Percentiles rank a stretch among this genome's conserved stretches.
These are phyloP conservation scores for Xestia ashworthii DNA, from an alignment of 2,888 invertebrate species.

Conservation along the genomic window DNA sequence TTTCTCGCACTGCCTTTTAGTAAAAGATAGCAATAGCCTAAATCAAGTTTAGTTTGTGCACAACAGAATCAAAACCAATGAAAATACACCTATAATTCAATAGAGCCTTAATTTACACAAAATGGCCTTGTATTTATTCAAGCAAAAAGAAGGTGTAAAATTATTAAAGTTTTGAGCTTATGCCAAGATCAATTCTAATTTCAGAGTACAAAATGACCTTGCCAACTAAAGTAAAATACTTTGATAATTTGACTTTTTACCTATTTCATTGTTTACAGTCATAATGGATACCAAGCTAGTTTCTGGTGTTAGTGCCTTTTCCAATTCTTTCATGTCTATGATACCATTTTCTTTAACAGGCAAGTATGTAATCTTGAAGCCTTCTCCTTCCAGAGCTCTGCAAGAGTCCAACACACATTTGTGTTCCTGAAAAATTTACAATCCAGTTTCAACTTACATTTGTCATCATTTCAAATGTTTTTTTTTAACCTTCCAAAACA, in stretches of 20 bases:
- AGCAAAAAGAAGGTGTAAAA: conserved; percentile 10
- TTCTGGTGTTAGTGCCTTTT: conserved; percentile 95
- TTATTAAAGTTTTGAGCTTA: conserved; percentile 19
- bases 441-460: not conserved
- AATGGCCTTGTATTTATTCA: conserved; percentile 27
- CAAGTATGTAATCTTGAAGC: conserved; percentile 98
- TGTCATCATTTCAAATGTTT: not conserved
- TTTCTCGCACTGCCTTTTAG: too few species aligned
- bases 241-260: conserved; percentile 73
- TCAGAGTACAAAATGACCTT: conserved; percentile 17
- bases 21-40: too few species aligned
- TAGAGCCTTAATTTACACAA: conserved; percentile 16
- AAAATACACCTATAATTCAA: not conserved
- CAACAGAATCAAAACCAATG: too few species aligned
- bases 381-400: conserved; percentile 97
- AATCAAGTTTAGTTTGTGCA: too few species aligned
- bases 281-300: conserved; percentile 99
- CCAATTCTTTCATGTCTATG: conserved; percentile 95
- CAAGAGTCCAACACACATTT: conserved; percentile 99
- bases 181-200: conserved; percentile 41
- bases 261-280: conserved; percentile 99
- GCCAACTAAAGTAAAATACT: conserved; percentile 29
- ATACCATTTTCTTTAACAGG: conserved; percentile 97
- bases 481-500: not conserved
- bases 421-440: conserved; percentile 94